These are phyloP conservation scores for Harpalus rubripes DNA, from an alignment of 2,888 invertebrate genomes.

Conservation along the genomic window DNA sequence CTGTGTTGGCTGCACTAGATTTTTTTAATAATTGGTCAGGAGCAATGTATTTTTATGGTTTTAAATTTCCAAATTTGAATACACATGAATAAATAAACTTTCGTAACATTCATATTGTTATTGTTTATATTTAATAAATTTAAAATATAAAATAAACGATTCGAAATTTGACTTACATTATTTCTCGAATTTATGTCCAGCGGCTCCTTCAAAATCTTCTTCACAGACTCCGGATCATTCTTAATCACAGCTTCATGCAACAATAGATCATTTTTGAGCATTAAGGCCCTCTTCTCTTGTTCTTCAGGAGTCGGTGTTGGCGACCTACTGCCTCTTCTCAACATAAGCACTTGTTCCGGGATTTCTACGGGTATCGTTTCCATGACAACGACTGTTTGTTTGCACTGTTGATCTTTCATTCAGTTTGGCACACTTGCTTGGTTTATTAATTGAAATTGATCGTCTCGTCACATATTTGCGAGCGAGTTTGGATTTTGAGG, in stretches of 20 bases:
- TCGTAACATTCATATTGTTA: too few relatives aligned
- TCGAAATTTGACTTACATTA: conserved; percentile 81
- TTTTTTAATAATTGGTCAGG: too few relatives aligned
- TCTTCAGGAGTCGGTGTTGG: conserved; percentile 74
- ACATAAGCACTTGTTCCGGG: conserved; percentile 57
- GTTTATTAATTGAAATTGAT: conserved; percentile 3
- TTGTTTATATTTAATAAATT: too few relatives aligned
- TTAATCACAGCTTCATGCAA: conserved; percentile 88
- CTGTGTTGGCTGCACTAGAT: too few relatives aligned
- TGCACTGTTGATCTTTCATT: too few relatives aligned
- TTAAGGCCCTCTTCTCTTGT: conserved; percentile 77
- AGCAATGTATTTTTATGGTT: too few relatives aligned
- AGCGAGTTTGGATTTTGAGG: conserved; percentile 13
- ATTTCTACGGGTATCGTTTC: conserved; percentile 56
- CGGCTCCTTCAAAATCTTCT: conserved; percentile 82
- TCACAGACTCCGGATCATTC: conserved; percentile 84
- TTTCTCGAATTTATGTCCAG: conserved; percentile 86
- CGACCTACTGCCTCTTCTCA: conserved; percentile 57
- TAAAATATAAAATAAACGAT: too few relatives aligned
- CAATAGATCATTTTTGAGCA: conserved; percentile 84
- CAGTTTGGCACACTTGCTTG: conserved; percentile 39
- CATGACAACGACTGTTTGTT: conserved; percentile 23
- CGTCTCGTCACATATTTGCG: conserved; percentile 27
- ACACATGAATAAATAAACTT: too few relatives aligned
- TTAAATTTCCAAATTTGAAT: too few relatives aligned